Evolutionary conservation across 2,888 invertebrate species (phyloP).

Genomic region (Eupsilia transversa): DNA sequence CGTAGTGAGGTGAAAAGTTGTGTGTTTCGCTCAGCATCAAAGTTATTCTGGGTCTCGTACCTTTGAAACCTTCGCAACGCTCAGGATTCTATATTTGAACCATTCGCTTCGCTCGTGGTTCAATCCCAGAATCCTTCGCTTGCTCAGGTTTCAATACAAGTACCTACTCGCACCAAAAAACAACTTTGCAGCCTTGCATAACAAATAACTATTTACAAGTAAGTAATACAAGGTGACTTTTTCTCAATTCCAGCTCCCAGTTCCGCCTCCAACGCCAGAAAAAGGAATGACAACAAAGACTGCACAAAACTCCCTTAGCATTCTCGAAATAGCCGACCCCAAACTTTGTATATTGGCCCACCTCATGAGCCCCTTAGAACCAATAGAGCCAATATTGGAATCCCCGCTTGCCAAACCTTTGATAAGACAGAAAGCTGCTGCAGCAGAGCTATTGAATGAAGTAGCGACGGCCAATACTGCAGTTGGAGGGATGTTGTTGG

Average conservation of each 20-base stretch:
- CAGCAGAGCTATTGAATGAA: conserved; percentile 94
- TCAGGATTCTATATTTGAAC: too few relatives aligned
- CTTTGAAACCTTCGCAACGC: too few relatives aligned
- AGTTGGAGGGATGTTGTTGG: conserved; percentile 95
- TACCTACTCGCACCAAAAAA: too few relatives aligned
- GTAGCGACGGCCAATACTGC: conserved; percentile 94
- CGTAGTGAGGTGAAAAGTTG: too few relatives aligned
- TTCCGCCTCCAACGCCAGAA: conserved; percentile 92
- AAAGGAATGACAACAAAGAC: conserved; percentile 91
- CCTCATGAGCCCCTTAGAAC: conserved; percentile 96
- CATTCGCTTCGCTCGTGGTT: too few relatives aligned
- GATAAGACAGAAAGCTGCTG: conserved; percentile 94
- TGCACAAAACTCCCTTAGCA: conserved; percentile 92
- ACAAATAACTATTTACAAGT: too few relatives aligned
- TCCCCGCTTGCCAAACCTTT: conserved; percentile 95
- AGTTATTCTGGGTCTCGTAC: too few relatives aligned
- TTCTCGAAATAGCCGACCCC: conserved; percentile 96
- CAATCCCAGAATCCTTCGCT: too few relatives aligned
- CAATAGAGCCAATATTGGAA: conserved; percentile 96
- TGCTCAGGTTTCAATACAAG: too few relatives aligned
- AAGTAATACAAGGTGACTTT: not conserved
- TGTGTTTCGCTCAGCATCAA: too few relatives aligned
- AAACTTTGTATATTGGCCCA: conserved; percentile 97
- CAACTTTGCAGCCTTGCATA: too few relatives aligned
- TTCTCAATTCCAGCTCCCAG: conserved; percentile 88